A percentile compares a stretch with the other conserved stretches of the same genome.
Evolutionary conservation across 2,113 vertebrate genomes (phyloP).

Genomic region (Eurystomus gularis): DNA sequence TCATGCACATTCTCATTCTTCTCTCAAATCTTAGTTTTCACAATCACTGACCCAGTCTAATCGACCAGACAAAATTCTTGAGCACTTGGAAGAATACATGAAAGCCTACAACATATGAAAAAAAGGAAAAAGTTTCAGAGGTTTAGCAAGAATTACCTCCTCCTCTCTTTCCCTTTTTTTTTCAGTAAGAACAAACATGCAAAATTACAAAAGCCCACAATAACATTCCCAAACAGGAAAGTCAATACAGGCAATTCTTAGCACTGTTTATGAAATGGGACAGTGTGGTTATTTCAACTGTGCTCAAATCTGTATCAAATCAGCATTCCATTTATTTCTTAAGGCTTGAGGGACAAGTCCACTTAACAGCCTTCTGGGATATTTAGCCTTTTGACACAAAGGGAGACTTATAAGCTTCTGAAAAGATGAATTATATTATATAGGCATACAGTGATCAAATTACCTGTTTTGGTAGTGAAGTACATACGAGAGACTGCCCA

Average conservation of each 20-base stretch:
- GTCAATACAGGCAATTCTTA: background rate
- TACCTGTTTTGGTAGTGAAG: background rate
- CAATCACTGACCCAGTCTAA: background rate
- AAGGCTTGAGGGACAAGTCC: background rate
- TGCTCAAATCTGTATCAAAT: background rate
- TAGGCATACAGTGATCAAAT: background rate
- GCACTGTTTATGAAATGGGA: background rate
- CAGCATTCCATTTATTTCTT: constrained; percentile 12
- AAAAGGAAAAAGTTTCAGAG: background rate
- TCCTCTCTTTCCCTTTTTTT: background rate
- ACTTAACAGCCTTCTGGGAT: background rate
- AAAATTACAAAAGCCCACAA: background rate
- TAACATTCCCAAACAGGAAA: background rate
- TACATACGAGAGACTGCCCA: background rate
- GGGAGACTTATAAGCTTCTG: background rate
- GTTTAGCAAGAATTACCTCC: background rate
- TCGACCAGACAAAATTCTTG: background rate
- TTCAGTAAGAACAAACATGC: background rate
- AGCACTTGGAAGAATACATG: background rate
- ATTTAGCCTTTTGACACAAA: constrained; percentile 25
- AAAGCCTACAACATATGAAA: background rate
- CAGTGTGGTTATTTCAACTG: background rate
- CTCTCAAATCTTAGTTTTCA: background rate
- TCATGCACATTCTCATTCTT: background rate
- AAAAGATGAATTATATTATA: background rate